A percentile compares a stretch with the other conserved stretches of the same genome.
Evolutionary conservation across 2,797 vertebrate genomes (phyloP).

Genomic region (Podarcis lilfordi): DNA sequence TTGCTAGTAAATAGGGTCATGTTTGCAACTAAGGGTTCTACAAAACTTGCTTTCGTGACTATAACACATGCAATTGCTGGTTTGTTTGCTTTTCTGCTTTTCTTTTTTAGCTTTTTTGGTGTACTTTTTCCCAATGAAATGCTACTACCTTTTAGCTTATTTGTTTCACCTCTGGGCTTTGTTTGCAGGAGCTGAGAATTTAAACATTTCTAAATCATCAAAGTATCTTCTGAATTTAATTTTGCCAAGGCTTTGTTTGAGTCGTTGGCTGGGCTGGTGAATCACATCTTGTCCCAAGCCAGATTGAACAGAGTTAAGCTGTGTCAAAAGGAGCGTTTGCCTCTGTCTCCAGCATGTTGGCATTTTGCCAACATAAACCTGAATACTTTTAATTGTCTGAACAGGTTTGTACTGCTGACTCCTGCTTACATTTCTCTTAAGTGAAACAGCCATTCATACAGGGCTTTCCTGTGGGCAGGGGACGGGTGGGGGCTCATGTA

Average conservation of each 20-base stretch:
- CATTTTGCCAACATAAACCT: slow-evolving; percentile 44
- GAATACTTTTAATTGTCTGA: slow-evolving; percentile 35
- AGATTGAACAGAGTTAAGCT: slow-evolving; percentile 21
- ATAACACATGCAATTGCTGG: background rate
- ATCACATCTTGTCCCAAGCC: slow-evolving; percentile 33
- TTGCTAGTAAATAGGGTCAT: background rate
- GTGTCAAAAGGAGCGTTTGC: slow-evolving; percentile 1
- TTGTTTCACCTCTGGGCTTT: slow-evolving; percentile 18
- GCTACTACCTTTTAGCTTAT: background rate
- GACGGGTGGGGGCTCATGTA: background rate
- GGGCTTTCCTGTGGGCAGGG: slow-evolving; percentile 14
- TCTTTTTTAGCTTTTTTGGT: background rate
- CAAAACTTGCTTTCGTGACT: background rate
- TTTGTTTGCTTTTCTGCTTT: background rate
- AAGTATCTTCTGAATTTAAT: slow-evolving; percentile 1
- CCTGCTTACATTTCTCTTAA: slow-evolving; percentile 45
- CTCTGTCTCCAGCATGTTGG: slow-evolving; percentile 16
- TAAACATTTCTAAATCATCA: slow-evolving; percentile 3
- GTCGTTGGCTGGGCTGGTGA: background rate
- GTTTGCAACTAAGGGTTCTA: background rate
- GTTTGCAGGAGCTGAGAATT: slow-evolving; percentile 13
- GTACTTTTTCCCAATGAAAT: background rate
- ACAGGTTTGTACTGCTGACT: slow-evolving; percentile 34
- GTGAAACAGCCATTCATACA: slow-evolving; percentile 1
- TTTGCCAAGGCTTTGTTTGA: slow-evolving; percentile 13